Conservation (phyloP, 2,113 vertebrate species). For the Pachyramphus minor region DNA sequence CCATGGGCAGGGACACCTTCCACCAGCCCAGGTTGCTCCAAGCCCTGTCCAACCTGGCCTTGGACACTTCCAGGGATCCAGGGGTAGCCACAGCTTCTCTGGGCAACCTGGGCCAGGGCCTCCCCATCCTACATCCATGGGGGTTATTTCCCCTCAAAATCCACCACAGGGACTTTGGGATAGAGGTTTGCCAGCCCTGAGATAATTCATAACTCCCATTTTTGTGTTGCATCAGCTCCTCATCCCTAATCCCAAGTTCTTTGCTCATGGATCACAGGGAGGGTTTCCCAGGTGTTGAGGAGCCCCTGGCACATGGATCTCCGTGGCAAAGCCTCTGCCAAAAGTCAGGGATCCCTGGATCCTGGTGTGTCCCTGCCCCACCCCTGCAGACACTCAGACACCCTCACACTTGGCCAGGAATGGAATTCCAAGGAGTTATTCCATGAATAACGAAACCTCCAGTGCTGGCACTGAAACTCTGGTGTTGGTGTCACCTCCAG, state of each 20-base stretch:
- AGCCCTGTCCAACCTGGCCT: accelerated
- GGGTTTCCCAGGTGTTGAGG: background rate
- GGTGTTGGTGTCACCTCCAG: background rate
- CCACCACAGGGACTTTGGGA: background rate
- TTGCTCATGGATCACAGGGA: background rate
- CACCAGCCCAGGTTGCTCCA: accelerated
- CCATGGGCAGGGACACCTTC: background rate
- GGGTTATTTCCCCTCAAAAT: background rate
- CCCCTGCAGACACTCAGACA: background rate
- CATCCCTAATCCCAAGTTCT: accelerated
- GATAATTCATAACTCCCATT: background rate
- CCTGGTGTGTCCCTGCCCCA: background rate
- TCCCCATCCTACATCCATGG: background rate
- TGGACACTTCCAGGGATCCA: background rate
- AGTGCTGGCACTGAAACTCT: accelerated
- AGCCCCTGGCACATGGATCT: background rate
- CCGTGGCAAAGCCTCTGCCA: accelerated
- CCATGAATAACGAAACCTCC: background rate
- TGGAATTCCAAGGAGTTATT: background rate
- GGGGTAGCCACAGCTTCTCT: background rate
- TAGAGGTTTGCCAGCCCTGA: background rate
- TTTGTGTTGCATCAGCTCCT: background rate
- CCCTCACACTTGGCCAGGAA: background rate
- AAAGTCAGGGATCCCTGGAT: background rate
- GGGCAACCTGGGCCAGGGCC: background rate